phyloP scores from a whole-genome alignment of 2,797 vertebrate genomes.

The Parambassis ranga region DNA sequence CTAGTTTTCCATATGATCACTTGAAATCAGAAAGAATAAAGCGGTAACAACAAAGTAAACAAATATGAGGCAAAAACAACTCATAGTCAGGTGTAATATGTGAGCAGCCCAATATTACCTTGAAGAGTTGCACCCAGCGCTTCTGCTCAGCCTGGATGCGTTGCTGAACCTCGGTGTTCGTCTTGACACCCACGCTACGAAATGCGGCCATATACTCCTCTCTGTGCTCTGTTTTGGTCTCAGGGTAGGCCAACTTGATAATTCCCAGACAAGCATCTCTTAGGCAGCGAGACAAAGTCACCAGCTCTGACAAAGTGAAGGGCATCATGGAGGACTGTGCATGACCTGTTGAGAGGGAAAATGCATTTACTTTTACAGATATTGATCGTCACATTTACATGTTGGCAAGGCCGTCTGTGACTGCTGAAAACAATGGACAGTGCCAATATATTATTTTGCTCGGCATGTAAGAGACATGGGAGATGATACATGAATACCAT shows the following conservation, averaged over 20 bases:
- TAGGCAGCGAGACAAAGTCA: slow-evolving; percentile 92
- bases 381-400: slow-evolving; percentile 50
- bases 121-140: slow-evolving; percentile 96
- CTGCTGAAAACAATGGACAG: slow-evolving; percentile 13
- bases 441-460: background rate
- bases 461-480: background rate
- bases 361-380: slow-evolving; percentile 29
- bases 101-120: slow-evolving; percentile 76
- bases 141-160: slow-evolving; percentile 94
- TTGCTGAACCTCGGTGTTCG: slow-evolving; percentile 88
- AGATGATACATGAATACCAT: background rate
- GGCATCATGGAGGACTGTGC: slow-evolving; percentile 96
- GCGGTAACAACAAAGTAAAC: background rate
- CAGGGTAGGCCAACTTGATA: slow-evolving; percentile 96
- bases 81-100: background rate
- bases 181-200: slow-evolving; percentile 91
- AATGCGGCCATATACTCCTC: slow-evolving; percentile 94
- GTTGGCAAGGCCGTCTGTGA: background rate
- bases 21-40: no score
- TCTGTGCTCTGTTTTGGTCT: slow-evolving; percentile 94
- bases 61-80: background rate
- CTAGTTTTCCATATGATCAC: background rate
- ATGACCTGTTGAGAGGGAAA: slow-evolving; percentile 67
- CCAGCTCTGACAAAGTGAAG: slow-evolving; percentile 91
- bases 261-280: slow-evolving; percentile 96